These are phyloP conservation scores for Ciona savignyi DNA, from an alignment of 23 tunicate genomes.

Conservation along the genomic window DNA sequence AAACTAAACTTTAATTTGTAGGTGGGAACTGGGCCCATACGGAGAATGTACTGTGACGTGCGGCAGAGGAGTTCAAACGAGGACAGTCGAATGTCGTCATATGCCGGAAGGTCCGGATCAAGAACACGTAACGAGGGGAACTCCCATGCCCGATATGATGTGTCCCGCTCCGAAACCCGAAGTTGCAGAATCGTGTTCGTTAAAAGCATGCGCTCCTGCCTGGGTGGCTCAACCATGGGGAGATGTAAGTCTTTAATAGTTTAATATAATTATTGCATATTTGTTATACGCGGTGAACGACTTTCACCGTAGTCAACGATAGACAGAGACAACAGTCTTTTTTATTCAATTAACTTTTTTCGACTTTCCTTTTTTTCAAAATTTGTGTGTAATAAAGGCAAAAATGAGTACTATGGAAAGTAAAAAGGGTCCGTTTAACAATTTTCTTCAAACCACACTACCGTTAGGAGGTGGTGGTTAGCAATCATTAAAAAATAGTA, in stretches of 20 bases:
- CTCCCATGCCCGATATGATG: slow-evolving; percentile 55
- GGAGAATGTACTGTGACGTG: slow-evolving; percentile 56
- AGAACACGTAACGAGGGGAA: slow-evolving; percentile 2
- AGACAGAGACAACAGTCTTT: no score
- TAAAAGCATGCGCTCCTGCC: slow-evolving; percentile 39
- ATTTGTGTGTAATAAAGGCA: no score
- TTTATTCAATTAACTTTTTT: no score
- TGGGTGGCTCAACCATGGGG: slow-evolving; percentile 47
- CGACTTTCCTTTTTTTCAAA: no score
- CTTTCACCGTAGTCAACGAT: no score
- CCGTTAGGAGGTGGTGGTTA: no score
- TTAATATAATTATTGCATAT: no score
- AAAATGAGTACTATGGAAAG: slow-evolving; percentile 26
- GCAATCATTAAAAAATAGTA: no score
- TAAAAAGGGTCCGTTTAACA: slow-evolving; percentile 42
- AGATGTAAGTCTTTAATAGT: slow-evolving; percentile 28
- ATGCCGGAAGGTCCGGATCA: slow-evolving; percentile 53
- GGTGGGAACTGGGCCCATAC: slow-evolving; percentile 71
- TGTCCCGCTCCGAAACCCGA: slow-evolving; percentile 80
- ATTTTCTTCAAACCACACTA: no score
- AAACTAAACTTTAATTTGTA: no score
- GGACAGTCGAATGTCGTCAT: slow-evolving; percentile 57
- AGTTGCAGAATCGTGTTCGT: slow-evolving; percentile 26
- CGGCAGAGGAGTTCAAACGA: slow-evolving; percentile 54
- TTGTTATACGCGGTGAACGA: no score